These are phyloP conservation scores for Argyra leucocephala DNA, from an alignment of 2,888 invertebrate species.

Conservation along the genomic window DNA sequence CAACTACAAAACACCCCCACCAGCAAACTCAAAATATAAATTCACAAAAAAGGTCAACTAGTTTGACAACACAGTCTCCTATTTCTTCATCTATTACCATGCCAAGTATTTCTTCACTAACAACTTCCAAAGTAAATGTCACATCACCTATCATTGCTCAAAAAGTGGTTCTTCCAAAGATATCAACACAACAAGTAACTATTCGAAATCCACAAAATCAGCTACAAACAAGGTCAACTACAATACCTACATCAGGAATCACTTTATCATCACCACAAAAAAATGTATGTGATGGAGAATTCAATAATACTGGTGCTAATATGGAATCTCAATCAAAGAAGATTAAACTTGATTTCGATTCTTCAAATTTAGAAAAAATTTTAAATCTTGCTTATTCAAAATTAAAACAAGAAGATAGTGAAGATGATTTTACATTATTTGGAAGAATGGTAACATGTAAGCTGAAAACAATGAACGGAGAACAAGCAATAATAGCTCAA, in stretches of 20 bases:
- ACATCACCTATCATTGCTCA: not conserved
- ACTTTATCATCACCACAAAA: not conserved
- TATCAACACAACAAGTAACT: not conserved
- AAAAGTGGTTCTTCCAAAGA: not conserved
- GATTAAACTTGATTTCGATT: conserved; percentile 35
- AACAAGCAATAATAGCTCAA: conserved; percentile 39
- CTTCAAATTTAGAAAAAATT: conserved; percentile 37
- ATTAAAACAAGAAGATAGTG: conserved; percentile 28
- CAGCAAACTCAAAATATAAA: conserved; percentile 16
- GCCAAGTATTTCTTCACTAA: not conserved
- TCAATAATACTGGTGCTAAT: conserved; percentile 29
- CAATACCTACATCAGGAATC: not conserved
- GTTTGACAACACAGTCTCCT: conserved; percentile 26
- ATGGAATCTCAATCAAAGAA: conserved; percentile 32
- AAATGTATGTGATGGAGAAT: not conserved
- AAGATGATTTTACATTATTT: conserved; percentile 37
- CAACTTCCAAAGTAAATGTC: not conserved
- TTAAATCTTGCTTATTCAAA: conserved; percentile 37
- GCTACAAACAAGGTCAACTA: not conserved
- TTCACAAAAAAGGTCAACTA: conserved; percentile 31
- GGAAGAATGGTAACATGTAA: conserved; percentile 42
- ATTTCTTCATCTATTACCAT: not conserved
- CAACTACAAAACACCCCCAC: conserved; percentile 15
- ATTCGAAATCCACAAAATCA: not conserved
- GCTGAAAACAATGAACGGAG: conserved; percentile 37